These are phyloP conservation scores for Tadarida brasiliensis DNA, from an alignment of 2,797 vertebrate genomes.

Conservation along the genomic window DNA sequence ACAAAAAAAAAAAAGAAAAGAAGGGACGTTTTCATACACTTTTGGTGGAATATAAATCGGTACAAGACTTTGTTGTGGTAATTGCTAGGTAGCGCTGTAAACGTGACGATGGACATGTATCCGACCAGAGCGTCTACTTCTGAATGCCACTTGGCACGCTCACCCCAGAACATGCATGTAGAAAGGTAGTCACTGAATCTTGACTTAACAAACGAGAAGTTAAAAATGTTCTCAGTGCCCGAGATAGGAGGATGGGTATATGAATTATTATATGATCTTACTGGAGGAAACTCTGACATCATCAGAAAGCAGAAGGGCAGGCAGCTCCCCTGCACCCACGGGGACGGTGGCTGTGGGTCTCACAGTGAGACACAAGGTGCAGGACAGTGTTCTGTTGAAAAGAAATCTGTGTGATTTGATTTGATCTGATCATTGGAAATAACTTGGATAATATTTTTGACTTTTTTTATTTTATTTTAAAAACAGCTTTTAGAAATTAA, in stretches of 20 bases:
- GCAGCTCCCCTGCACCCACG: neutral
- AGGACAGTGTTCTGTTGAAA: neutral
- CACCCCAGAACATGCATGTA: neutral
- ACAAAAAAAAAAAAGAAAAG: too few species aligned
- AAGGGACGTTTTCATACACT: neutral
- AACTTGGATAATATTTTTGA: neutral
- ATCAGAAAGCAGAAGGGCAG: neutral
- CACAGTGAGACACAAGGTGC: neutral
- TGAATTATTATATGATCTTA: neutral
- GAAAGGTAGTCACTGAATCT: neutral
- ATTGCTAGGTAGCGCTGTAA: neutral
- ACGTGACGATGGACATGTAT: neutral
- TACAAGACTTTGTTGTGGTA: neutral
- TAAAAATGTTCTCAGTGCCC: neutral
- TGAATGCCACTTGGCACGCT: neutral
- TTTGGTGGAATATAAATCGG: neutral
- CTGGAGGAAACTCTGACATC: neutral
- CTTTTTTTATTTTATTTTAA: constrained; percentile 67
- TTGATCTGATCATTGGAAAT: neutral
- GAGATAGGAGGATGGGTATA: neutral
- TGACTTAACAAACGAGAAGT: neutral
- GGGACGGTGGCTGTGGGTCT: neutral
- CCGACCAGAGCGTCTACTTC: neutral
- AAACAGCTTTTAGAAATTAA: constrained; percentile 96
- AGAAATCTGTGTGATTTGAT: neutral